These are phyloP conservation scores for Eunapius fragilis DNA, from an alignment of 37 sponge, comb jelly and placozoan species.

Conservation along the genomic window DNA sequence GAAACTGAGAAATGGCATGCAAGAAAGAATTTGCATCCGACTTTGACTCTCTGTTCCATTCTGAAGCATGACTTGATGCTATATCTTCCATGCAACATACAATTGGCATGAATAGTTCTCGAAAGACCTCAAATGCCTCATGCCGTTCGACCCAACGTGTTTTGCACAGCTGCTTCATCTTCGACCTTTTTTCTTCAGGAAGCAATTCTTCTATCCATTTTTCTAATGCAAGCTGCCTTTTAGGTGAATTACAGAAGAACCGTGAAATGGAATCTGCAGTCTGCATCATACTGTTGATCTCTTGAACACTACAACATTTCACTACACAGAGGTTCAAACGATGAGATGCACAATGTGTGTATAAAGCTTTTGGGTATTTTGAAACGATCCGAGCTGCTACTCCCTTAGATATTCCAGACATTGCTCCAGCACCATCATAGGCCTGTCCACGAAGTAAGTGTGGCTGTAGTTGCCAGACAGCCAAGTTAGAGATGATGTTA, in stretches of 20 bases:
- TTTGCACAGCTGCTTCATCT: constrained; percentile 23
- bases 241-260: constrained; percentile 38
- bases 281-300: constrained; percentile 42
- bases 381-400: constrained; percentile 42
- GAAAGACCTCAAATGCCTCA: constrained; percentile 55
- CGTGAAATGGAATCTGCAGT: constrained; percentile 7
- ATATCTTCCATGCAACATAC: too few species aligned
- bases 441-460: constrained; percentile 15
- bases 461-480: constrained; percentile 20
- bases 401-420: constrained; percentile 49
- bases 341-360: constrained; percentile 11
- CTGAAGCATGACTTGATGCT: constrained; percentile 19
- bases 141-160: constrained; percentile 56
- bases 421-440: constrained; percentile 65
- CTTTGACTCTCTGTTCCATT: constrained; percentile 64
- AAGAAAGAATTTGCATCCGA: constrained; percentile 63
- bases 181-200: constrained; percentile 7
- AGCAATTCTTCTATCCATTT: constrained; percentile 12
- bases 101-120: constrained; percentile 25
- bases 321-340: constrained; percentile 24
- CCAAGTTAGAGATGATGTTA: constrained; percentile 7
- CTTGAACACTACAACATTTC: constrained; percentile 11
- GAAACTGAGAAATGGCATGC: constrained; percentile 49
- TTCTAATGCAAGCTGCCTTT: constrained; percentile 38
- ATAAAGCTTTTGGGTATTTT: constrained; percentile 33